These are phyloP conservation scores for Melanchra persicariae DNA, from an alignment of 2,888 invertebrate species.

Conservation along the genomic window DNA sequence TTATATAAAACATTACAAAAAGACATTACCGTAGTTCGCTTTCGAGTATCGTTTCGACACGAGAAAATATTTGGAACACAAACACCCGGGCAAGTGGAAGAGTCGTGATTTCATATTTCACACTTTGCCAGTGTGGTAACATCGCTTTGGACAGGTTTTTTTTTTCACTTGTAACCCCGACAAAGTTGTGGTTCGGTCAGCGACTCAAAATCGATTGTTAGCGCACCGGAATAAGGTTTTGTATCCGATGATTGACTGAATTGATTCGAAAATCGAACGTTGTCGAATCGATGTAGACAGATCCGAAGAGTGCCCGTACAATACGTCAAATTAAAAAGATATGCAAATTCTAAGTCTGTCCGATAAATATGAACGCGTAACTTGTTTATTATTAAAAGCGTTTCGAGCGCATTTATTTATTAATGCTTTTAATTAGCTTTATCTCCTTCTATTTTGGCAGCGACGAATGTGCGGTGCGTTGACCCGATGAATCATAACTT, in stretches of 20 bases:
- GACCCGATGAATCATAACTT: slow-evolving; percentile 79
- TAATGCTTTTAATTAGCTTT: slow-evolving; percentile 88
- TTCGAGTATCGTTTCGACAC: slow-evolving; percentile 85
- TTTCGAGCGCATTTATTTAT: slow-evolving; percentile 85
- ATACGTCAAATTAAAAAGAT: slow-evolving; percentile 85
- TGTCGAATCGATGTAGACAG: slow-evolving; percentile 67
- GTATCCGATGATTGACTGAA: slow-evolving; percentile 48
- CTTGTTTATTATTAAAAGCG: slow-evolving; percentile 80
- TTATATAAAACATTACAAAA: slow-evolving; percentile 77
- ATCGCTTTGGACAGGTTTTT: slow-evolving; percentile 85
- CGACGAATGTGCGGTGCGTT: slow-evolving; percentile 79
- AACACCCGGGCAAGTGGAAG: slow-evolving; percentile 86
- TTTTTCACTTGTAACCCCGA: slow-evolving; percentile 77
- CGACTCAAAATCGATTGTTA: slow-evolving; percentile 62
- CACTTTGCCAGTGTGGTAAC: slow-evolving; percentile 88
- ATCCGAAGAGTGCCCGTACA: slow-evolving; percentile 69
- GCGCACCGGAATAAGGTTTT: slow-evolving; percentile 59
- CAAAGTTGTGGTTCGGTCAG: slow-evolving; percentile 60
- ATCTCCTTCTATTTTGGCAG: slow-evolving; percentile 86
- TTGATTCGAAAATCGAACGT: slow-evolving; percentile 62
- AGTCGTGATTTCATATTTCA: slow-evolving; percentile 91
- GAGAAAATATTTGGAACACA: slow-evolving; percentile 89
- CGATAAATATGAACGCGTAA: slow-evolving; percentile 78
- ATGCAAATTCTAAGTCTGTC: slow-evolving; percentile 84
- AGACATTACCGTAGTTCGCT: slow-evolving; percentile 76